Percentiles rank a stretch among this genome's conserved stretches.
phyloP scores from a whole-genome alignment of 2,888 invertebrate species.

The Clivina fossor region DNA sequence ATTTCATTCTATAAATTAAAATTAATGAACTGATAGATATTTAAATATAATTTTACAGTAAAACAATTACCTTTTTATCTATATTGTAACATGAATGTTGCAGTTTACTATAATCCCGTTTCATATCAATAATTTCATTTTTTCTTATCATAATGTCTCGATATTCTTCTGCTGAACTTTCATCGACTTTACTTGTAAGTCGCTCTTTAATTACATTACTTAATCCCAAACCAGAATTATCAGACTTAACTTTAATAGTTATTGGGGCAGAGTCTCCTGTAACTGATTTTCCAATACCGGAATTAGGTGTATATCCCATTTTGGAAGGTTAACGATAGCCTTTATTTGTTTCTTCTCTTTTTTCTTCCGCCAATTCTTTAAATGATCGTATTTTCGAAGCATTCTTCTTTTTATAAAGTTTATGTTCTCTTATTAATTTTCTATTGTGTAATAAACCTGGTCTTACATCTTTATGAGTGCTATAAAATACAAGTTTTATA shows the following conservation, averaged over 20 bases:
- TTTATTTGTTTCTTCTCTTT: constrained; percentile 66
- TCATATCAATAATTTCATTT: constrained; percentile 53
- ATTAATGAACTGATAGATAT: neutral
- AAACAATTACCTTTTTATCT: constrained; percentile 27
- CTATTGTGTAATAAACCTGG: constrained; percentile 62
- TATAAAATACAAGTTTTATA: constrained; percentile 39
- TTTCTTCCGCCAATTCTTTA: constrained; percentile 33
- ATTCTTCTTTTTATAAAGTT: constrained; percentile 56
- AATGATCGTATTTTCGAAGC: constrained; percentile 48
- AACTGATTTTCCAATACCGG: constrained; percentile 68
- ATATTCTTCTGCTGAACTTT: constrained; percentile 49
- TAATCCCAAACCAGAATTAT: constrained; percentile 66
- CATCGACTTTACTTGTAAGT: constrained; percentile 44
- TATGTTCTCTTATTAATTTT: constrained; percentile 60
- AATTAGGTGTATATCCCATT: constrained; percentile 88
- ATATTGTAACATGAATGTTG: constrained; percentile 29
- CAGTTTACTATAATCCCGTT: constrained; percentile 53
- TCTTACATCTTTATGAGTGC: constrained; percentile 54
- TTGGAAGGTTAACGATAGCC: constrained; percentile 80
- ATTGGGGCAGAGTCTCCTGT: constrained; percentile 65
- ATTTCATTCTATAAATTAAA: constrained; percentile 6
- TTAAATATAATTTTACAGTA: neutral
- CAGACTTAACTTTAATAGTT: constrained; percentile 61
- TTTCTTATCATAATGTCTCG: constrained; percentile 56
- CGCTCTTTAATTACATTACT: constrained; percentile 50